A percentile compares a stretch with the other conserved stretches of the same genome.
Conservation (phyloP, 2,888 invertebrate species). For the Lithosia quadra region DNA sequence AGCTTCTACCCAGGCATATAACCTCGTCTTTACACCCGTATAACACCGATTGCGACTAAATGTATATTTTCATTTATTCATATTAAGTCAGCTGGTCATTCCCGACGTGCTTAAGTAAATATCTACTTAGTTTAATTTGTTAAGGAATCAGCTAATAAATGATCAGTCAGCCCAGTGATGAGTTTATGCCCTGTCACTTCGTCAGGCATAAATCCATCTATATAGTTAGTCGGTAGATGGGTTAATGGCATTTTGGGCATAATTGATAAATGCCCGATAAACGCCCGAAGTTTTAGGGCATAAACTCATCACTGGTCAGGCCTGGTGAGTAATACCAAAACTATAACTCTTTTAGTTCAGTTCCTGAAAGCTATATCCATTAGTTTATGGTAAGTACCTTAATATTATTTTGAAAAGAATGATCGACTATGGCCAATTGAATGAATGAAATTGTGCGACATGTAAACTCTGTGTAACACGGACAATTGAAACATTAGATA, state of each 20-base stretch:
- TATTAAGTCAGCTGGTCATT: constrained; percentile 67
- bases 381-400: neutral
- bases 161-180: too few species aligned
- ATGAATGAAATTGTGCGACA: constrained; percentile 43
- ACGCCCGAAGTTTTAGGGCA: too few species aligned
- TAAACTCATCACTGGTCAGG: too few species aligned
- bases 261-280: too few species aligned
- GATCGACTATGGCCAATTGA: constrained; percentile 68
- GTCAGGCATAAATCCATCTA: too few species aligned
- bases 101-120: constrained; percentile 46
- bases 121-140: constrained; percentile 34
- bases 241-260: too few species aligned
- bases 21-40: constrained; percentile 29
- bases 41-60: constrained; percentile 36
- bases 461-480: constrained; percentile 7
- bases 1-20: constrained; percentile 62
- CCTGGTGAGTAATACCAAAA: neutral
- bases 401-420: constrained; percentile 20
- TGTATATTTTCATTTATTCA: constrained; percentile 39
- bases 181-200: too few species aligned
- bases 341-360: too few species aligned
- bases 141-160: constrained; percentile 49
- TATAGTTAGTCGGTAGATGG: too few species aligned
- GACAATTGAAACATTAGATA: neutral
- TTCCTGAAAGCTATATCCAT: neutral